These are phyloP conservation scores for Drosophila diplacantha DNA, from an alignment of 2,888 invertebrate species.

Conservation along the genomic window DNA sequence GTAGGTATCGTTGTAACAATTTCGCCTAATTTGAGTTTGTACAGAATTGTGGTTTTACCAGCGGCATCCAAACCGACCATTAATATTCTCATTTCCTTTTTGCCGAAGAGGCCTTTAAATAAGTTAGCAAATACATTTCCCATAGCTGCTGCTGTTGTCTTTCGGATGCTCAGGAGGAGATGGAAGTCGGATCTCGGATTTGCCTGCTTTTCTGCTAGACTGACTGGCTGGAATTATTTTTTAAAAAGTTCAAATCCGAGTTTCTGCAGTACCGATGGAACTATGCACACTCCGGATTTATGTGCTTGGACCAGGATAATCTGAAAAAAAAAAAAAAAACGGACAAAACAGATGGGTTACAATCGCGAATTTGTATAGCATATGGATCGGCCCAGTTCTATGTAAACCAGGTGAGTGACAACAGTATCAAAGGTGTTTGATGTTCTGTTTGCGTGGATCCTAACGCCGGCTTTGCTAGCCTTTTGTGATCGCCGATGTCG, in stretches of 20 bases:
- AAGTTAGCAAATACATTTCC: conserved; percentile 98
- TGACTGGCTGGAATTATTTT: conserved; percentile 54
- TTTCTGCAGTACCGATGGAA: conserved; percentile 56
- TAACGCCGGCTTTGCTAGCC: background rate
- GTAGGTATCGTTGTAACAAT: conserved; percentile 99
- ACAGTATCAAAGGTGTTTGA: conserved; percentile 21
- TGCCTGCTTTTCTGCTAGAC: conserved; percentile 33
- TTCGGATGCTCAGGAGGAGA: conserved; percentile 38
- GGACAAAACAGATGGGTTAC: conserved; percentile 11
- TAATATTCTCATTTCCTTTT: conserved; percentile 99
- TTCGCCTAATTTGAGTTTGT: conserved; percentile 99
- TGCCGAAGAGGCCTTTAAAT: conserved; percentile 99
- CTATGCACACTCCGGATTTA: conserved; percentile 55
- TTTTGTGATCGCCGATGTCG: background rate
- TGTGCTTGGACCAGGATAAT: conserved; percentile 56
- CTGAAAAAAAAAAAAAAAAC: conserved; percentile 46
- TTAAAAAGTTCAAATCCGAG: conserved; percentile 66
- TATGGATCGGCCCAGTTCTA: background rate
- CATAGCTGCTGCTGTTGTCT: conserved; percentile 80
- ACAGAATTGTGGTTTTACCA: conserved; percentile 99
- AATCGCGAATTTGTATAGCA: conserved; percentile 5
- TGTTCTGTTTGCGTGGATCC: conserved; percentile 25
- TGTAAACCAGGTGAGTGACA: conserved; percentile 17
- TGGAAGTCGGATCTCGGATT: conserved; percentile 29
- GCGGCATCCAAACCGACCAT: conserved; percentile 99